phyloP scores from a whole-genome alignment of 2,797 vertebrate species.

The Melanogrammus aeglefinus region DNA sequence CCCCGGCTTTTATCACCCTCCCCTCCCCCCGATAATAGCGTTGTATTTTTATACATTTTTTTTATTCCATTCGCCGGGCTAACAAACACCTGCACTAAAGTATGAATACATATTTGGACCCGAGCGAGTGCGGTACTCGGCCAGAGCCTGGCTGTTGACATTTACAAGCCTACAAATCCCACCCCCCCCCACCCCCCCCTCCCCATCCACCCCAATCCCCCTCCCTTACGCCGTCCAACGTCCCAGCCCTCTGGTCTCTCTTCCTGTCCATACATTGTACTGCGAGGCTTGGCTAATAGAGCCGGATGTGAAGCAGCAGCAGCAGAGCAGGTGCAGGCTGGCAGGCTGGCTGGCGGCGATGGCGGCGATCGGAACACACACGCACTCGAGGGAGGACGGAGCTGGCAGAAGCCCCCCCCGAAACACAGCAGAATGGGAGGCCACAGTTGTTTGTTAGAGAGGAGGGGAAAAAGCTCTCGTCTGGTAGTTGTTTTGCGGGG shows the following conservation, averaged over 20 bases:
- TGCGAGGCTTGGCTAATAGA: constrained; percentile 42
- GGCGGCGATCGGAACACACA: constrained; percentile 43
- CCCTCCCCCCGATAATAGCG: constrained; percentile 33
- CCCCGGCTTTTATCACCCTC: constrained; percentile 38
- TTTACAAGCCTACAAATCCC: constrained; percentile 42
- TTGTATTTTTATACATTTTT: constrained; percentile 44
- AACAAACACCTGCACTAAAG: constrained; percentile 29
- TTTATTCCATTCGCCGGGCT: constrained; percentile 16
- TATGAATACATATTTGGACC: constrained; percentile 45
- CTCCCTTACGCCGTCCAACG: constrained; percentile 5
- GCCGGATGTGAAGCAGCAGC: constrained; percentile 52
- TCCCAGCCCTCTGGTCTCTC: constrained; percentile 28
- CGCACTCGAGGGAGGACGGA: constrained; percentile 37
- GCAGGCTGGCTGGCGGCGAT: constrained; percentile 33
- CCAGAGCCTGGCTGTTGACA: constrained; percentile 54
- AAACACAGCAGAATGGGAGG: constrained; percentile 43
- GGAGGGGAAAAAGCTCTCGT: constrained; percentile 28
- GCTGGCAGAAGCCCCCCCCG: constrained; percentile 35
- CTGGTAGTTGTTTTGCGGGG: constrained; percentile 30
- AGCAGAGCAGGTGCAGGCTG: constrained; percentile 56
- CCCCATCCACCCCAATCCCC: constrained; percentile 29
- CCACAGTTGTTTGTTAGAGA: constrained; percentile 43
- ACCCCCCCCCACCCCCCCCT: constrained; percentile 27
- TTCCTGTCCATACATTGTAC: constrained; percentile 36
- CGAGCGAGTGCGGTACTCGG: constrained; percentile 31